Conservation (phyloP, 2,888 invertebrate genomes). For the Sclerodermus sp. region DNA sequence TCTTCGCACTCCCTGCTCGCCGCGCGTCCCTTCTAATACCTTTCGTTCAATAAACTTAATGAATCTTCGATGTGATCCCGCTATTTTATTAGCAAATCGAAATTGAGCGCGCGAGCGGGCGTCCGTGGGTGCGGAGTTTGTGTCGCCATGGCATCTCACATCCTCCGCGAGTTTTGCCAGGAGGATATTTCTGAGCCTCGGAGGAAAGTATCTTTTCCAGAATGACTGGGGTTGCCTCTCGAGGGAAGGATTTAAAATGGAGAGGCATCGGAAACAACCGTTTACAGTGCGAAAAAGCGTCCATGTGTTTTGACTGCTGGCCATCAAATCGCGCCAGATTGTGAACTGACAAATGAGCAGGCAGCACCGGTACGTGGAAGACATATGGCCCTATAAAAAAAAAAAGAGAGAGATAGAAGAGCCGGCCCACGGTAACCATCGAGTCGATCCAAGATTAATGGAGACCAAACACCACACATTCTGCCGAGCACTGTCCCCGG, state of each 20-base stretch:
- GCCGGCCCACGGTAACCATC: conserved; percentile 37
- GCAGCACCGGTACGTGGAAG: conserved; percentile 36
- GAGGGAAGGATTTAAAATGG: neutral
- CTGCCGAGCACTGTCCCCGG: conserved; percentile 35
- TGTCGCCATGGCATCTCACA: no score
- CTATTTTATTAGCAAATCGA: neutral
- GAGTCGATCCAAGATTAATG: conserved; percentile 56
- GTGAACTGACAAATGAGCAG: conserved; percentile 54
- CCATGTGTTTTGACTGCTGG: conserved; percentile 46
- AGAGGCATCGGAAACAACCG: neutral
- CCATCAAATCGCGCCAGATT: conserved; percentile 52
- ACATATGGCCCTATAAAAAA: conserved; percentile 56
- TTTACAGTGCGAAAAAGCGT: conserved; percentile 6
- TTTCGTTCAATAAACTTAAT: neutral
- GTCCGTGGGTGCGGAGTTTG: no score
- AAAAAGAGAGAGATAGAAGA: conserved; percentile 10
- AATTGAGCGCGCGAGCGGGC: no score
- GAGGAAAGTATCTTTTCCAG: neutral
- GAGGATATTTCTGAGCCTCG: neutral
- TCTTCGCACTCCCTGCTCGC: neutral
- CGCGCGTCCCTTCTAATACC: neutral
- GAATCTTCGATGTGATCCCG: neutral
- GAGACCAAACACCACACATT: conserved; percentile 57
- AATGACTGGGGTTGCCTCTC: neutral
- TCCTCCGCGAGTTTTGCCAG: no score